Evolutionary conservation across 2,888 invertebrate genomes (phyloP).

Genomic region (Drosophila koepferae): DNA sequence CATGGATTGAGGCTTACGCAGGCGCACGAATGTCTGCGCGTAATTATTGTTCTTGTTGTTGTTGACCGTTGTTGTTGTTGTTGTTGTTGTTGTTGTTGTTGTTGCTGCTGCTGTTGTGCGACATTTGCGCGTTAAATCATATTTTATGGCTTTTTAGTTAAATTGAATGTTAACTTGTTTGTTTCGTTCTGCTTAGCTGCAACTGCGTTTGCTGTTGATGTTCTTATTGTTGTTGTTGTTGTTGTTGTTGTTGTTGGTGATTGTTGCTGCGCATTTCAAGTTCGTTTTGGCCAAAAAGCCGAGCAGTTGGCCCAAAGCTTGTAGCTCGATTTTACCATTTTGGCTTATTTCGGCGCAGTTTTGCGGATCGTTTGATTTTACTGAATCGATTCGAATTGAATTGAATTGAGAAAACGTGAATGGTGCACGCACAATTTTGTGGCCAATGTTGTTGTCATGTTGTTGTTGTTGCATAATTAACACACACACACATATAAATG

Average conservation of each 20-base stretch:
- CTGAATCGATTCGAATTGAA: constrained; percentile 50
- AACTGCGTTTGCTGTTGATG: constrained; percentile 31
- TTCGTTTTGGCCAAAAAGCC: constrained; percentile 50
- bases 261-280: constrained; percentile 62
- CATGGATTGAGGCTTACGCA: constrained; percentile 64
- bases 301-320: constrained; percentile 13
- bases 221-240: constrained; percentile 26
- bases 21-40: constrained; percentile 65
- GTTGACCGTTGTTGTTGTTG: constrained; percentile 14
- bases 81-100: constrained; percentile 13
- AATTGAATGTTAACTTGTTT: constrained; percentile 81
- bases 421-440: constrained; percentile 69
- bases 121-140: constrained; percentile 80
- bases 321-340: constrained; percentile 57
- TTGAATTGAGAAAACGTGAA: constrained; percentile 60
- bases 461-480: constrained; percentile 50
- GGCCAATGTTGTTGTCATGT: constrained; percentile 17
- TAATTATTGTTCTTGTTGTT: constrained; percentile 23
- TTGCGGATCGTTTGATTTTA: constrained; percentile 47
- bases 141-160: constrained; percentile 78
- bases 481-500: constrained; percentile 18
- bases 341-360: constrained; percentile 45
- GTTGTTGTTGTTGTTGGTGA: constrained; percentile 49
- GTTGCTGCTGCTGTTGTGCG: constrained; percentile 53
- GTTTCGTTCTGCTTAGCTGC: constrained; percentile 73